Evolutionary conservation across 2,113 vertebrate genomes (phyloP).

Genomic region (Microtus ochrogaster): DNA sequence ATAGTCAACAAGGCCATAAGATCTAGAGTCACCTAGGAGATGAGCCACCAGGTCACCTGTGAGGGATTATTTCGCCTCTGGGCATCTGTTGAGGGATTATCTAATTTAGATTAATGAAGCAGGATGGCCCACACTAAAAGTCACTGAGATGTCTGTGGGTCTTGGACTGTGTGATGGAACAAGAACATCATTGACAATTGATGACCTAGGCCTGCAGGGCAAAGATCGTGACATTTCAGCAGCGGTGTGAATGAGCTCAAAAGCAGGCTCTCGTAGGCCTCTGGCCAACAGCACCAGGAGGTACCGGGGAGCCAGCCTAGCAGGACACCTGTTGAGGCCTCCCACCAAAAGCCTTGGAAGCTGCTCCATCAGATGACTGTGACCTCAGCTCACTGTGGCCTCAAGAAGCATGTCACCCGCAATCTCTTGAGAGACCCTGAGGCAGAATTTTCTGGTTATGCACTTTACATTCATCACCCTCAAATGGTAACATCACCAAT

Average conservation of each 20-base stretch:
- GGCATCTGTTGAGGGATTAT: not conserved
- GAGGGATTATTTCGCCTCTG: not conserved
- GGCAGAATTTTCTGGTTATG: not conserved
- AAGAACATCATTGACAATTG: not conserved
- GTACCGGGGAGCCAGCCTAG: not conserved
- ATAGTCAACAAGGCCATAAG: not conserved
- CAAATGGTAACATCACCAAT: not conserved
- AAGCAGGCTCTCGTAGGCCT: not conserved
- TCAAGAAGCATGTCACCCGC: not conserved
- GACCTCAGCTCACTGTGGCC: not conserved
- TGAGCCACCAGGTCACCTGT: not conserved
- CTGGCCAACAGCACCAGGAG: not conserved
- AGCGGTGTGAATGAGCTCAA: not conserved
- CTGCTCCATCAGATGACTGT: not conserved
- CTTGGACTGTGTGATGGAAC: not conserved
- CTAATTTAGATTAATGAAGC: not conserved
- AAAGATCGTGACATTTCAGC: not conserved
- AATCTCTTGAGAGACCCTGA: not conserved
- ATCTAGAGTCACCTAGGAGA: not conserved
- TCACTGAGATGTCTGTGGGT: not conserved
- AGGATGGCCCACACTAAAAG: not conserved
- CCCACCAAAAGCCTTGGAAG: not conserved
- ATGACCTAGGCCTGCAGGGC: not conserved
- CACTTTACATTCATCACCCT: not conserved
- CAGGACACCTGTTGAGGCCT: not conserved